Conservation (phyloP, 2,113 vertebrate genomes). For the Tyto alba region DNA sequence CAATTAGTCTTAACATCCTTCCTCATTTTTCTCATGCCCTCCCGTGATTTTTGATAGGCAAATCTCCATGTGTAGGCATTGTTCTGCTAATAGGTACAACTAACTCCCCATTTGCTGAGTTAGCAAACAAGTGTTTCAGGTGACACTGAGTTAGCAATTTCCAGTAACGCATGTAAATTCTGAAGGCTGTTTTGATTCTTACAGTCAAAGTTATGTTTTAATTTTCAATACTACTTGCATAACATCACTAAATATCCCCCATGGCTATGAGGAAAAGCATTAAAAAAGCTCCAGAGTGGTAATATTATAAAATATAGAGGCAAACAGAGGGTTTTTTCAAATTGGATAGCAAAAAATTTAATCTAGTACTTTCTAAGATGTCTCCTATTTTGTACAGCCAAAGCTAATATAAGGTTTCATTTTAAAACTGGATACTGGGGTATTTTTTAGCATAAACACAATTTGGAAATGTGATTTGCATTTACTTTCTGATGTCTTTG, state of each 20-base stretch:
- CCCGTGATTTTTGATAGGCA: neutral
- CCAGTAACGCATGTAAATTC: neutral
- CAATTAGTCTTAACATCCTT: neutral
- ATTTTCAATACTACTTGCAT: neutral
- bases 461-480: neutral
- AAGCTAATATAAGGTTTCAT: neutral
- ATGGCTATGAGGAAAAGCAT: neutral
- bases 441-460: neutral
- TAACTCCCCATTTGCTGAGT: neutral
- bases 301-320: neutral
- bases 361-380: neutral
- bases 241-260: neutral
- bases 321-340: neutral
- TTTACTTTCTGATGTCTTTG: neutral
- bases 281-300: neutral
- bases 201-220: neutral
- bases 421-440: neutral
- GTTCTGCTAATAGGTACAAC: neutral
- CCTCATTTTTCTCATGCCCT: neutral
- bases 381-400: neutral
- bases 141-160: neutral
- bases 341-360: neutral
- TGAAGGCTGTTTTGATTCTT: neutral
- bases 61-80: neutral
- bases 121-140: neutral